Base-by-base conservation (phyloP, 2,888 invertebrate genomes). In the Sialis fuliginosa region DNA sequence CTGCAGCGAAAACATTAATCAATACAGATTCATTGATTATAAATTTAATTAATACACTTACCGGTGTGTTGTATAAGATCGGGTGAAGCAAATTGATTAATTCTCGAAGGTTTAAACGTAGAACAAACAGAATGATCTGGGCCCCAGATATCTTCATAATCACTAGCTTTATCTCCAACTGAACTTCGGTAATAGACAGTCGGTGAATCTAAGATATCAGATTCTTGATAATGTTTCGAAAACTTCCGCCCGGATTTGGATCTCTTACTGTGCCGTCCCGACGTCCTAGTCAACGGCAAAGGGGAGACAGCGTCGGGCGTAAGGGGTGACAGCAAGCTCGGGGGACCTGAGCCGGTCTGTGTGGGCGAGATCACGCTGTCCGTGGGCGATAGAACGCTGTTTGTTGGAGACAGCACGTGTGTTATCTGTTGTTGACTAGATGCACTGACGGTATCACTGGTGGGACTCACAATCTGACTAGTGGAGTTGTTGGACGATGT, bases 101-200 rank as follows among this genome's bases (percentile, higher is more conserved):
- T 48, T 31, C 43, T 49, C 31, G 45, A 42, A 8, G 51, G 51
- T 46, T 51, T 51, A 43, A 51, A 51, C 34, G 49, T 51, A 8
- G 49, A 49, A 37, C 51, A 51, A 6, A 46, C 46, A n/a, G 49
- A 49, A 37, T 46, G 45, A 40, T 51, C 51, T 5, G 49, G 51
- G 9, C 51, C 49, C 92, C 93, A 93, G 55, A 93, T 81, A 61
- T 93, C 93, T 67, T 93, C 93, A 60, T 93, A 93, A 65, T 93
- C 93, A 56, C 91, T 91, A 42, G 87, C 81, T 68, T 92, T 92
- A 61, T 93, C 93, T 51, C 86, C 83, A 33, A 92, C 71, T 1
- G 85, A 84, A 63, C 90, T 90, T 55, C 85, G 74, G 60, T 85
- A 90, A 59, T 90, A 90, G 45, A 81, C 72, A 51, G 79, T 79